Percentiles rank a stretch among this genome's conserved stretches.
phyloP scores from a whole-genome alignment of 2,113 vertebrate species.

The Arothron firmamentum region DNA sequence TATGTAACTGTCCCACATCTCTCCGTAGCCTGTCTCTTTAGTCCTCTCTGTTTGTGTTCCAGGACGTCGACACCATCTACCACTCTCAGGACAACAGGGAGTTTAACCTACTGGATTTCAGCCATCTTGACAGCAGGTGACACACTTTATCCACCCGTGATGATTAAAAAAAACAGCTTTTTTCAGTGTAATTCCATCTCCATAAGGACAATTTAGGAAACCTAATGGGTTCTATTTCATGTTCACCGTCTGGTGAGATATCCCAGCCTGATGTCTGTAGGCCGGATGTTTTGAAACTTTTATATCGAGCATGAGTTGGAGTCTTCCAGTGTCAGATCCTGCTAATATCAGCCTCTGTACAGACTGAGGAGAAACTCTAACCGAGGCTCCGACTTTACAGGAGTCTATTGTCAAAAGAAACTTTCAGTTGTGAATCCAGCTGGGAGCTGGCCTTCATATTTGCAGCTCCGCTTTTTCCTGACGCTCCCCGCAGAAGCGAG shows the following conservation, averaged over 20 bases:
- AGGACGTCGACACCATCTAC: conserved; percentile 95
- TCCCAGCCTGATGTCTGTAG: not conserved
- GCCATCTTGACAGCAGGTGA: conserved; percentile 88
- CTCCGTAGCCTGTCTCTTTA: conserved; percentile 28
- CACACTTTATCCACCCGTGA: conserved; percentile 14
- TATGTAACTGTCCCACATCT: not conserved
- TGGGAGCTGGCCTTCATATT: too few relatives aligned
- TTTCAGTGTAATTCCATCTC: not conserved
- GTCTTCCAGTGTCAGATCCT: not conserved
- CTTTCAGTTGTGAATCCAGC: too few relatives aligned
- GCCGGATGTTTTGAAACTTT: not conserved
- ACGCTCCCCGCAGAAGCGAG: too few relatives aligned
- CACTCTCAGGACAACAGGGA: conserved; percentile 90
- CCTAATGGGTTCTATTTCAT: too few relatives aligned
- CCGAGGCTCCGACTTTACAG: too few relatives aligned
- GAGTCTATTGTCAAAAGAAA: too few relatives aligned
- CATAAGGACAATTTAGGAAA: not conserved
- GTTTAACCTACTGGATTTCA: conserved; percentile 88
- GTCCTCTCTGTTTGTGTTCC: conserved; percentile 22
- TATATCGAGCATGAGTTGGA: too few relatives aligned
- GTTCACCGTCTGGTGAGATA: not conserved
- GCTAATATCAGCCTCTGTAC: not conserved
- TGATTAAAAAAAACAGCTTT: too few relatives aligned
- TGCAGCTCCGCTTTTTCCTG: too few relatives aligned
- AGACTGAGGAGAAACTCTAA: not conserved